These are phyloP conservation scores for Meloe dianella DNA, from an alignment of 2,888 invertebrate species.

Conservation along the genomic window DNA sequence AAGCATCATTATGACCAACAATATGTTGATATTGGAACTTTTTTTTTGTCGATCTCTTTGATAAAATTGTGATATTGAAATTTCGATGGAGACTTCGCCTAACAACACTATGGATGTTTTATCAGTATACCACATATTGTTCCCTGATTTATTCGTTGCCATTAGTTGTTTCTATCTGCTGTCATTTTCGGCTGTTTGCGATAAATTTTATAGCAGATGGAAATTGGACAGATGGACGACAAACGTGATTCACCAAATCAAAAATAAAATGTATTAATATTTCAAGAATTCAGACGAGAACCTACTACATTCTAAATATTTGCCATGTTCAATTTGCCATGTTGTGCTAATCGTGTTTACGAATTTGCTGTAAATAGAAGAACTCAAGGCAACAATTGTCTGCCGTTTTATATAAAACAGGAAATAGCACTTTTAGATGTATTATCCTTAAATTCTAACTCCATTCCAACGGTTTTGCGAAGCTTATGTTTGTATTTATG, in stretches of 20 bases:
- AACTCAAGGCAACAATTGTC: neutral
- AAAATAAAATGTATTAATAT: neutral
- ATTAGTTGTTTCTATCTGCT: conserved; percentile 52
- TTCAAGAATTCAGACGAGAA: neutral
- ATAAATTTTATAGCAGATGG: conserved; percentile 42
- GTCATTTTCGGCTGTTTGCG: conserved; percentile 42
- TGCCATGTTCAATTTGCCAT: neutral
- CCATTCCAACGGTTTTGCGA: neutral
- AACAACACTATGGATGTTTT: conserved; percentile 43
- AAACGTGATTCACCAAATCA: neutral
- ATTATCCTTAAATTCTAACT: neutral
- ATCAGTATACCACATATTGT: conserved; percentile 48
- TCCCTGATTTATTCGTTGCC: conserved; percentile 51
- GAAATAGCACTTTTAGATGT: neutral
- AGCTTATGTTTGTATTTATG: neutral
- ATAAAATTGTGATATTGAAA: conserved; percentile 40
- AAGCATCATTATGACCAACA: neutral
- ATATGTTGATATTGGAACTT: neutral
- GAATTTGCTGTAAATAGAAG: neutral
- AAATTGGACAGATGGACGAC: conserved; percentile 32
- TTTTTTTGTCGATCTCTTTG: conserved; percentile 11
- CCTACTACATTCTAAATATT: neutral
- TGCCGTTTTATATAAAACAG: neutral
- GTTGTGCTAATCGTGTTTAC: conserved; percentile 4
- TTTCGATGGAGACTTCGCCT: conserved; percentile 47